Conservation (phyloP, 2,888 invertebrate species). For the Agrenia bidenticulata region DNA sequence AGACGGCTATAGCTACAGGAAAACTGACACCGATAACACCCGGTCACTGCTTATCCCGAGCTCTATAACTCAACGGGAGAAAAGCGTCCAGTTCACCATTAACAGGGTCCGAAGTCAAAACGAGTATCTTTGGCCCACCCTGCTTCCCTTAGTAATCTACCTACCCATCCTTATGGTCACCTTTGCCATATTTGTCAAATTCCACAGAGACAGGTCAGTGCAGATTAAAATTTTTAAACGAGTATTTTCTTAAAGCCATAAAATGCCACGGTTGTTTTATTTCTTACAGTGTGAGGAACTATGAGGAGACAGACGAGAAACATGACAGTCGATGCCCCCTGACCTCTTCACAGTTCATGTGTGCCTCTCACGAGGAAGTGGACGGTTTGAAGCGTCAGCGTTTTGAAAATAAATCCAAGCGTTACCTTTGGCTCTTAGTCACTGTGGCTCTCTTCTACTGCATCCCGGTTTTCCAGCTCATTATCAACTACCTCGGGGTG, state of each 20-base stretch:
- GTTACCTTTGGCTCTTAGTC: conserved; percentile 73
- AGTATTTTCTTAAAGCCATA: no score
- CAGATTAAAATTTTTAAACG: background rate
- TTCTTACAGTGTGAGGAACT: background rate
- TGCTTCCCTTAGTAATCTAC: conserved; percentile 57
- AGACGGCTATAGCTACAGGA: conserved; percentile 8
- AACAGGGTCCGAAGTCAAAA: conserved; percentile 64
- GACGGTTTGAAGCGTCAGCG: conserved; percentile 54
- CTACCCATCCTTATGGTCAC: conserved; percentile 13
- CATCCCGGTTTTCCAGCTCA: conserved; percentile 78
- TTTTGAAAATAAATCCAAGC: conserved; percentile 64
- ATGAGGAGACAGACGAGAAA: background rate
- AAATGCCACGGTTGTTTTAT: no score
- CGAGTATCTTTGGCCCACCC: conserved; percentile 67
- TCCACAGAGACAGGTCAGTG: conserved; percentile 19
- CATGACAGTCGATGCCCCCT: background rate
- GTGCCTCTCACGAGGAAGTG: background rate
- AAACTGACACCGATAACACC: background rate
- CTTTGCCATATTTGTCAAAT: conserved; percentile 17
- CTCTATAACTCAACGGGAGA: conserved; percentile 54
- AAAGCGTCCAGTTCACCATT: conserved; percentile 60
- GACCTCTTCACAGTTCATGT: conserved; percentile 19
- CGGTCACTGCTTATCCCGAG: background rate
- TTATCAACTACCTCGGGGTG: conserved; percentile 55
- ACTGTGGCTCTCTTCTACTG: conserved; percentile 82